phyloP scores from a whole-genome alignment of 2,888 invertebrate species.

The Fragum fragum region DNA sequence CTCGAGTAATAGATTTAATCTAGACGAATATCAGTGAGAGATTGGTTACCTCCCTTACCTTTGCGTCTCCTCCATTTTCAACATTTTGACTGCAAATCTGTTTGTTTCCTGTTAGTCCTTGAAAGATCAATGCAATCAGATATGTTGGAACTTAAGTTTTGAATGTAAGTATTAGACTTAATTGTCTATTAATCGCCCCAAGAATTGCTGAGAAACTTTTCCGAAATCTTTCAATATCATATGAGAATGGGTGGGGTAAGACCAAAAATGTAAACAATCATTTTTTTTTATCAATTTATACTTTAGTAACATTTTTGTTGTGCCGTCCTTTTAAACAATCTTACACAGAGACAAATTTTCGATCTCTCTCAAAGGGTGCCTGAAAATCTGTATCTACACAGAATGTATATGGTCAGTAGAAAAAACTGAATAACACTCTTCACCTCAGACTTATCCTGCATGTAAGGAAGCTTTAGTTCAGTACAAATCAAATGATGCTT shows the following conservation, averaged over 20 bases:
- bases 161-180: not conserved
- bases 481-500: too few relatives aligned
- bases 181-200: not conserved
- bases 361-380: too few relatives aligned
- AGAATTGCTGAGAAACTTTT: not conserved
- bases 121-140: not conserved
- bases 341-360: too few relatives aligned
- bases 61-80: constrained; percentile 45
- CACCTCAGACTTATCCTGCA: too few relatives aligned
- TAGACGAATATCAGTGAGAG: not conserved
- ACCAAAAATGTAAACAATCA: not conserved
- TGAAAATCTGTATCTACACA: too few relatives aligned
- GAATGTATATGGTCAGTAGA: too few relatives aligned
- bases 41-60: constrained; percentile 42
- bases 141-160: not conserved
- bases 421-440: too few relatives aligned
- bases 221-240: not conserved
- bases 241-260: constrained; percentile 20
- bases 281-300: too few relatives aligned
- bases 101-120: not conserved
- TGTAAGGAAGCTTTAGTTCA: too few relatives aligned
- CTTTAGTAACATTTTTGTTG: too few relatives aligned
- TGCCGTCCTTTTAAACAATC: too few relatives aligned
- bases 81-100: constrained; percentile 24
- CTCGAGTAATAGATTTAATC: not conserved